Percentiles rank a stretch among this genome's conserved stretches.
These are phyloP conservation scores for Nemotelus nigrinus DNA, from an alignment of 2,888 invertebrate genomes.

Conservation along the genomic window DNA sequence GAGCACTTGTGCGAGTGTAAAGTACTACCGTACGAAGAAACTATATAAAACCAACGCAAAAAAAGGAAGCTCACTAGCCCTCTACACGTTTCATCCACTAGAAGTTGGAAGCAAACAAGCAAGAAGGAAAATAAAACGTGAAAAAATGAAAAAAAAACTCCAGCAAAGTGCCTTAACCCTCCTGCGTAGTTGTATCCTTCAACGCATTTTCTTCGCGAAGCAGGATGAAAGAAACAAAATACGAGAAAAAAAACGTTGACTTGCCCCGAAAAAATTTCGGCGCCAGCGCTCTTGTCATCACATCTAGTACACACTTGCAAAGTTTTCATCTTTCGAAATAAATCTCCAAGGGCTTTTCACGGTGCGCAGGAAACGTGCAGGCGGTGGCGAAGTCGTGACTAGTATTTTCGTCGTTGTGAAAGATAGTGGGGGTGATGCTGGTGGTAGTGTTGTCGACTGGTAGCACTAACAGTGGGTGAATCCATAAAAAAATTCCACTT, in stretches of 20 bases:
- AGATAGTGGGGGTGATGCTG: neutral
- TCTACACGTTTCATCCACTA: neutral
- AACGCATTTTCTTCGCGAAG: conserved; percentile 33
- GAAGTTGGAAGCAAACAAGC: neutral
- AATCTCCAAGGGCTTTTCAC: conserved; percentile 11
- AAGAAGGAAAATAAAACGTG: too few species aligned
- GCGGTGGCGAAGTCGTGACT: neutral
- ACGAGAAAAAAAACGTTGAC: neutral
- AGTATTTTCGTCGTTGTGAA: conserved; percentile 10
- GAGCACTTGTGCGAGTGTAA: conserved; percentile 35
- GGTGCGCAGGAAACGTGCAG: conserved; percentile 1
- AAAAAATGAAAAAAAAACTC: neutral
- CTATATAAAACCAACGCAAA: conserved; percentile 11
- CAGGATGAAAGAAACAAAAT: neutral
- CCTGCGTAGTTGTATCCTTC: conserved; percentile 24
- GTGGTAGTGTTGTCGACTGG: neutral
- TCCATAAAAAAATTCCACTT: neutral
- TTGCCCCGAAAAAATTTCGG: neutral
- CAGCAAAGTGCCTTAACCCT: conserved; percentile 35
- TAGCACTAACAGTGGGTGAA: neutral
- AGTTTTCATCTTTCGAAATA: neutral
- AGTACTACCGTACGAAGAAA: conserved; percentile 17
- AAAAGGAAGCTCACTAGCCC: neutral
- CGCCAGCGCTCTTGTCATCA: conserved; percentile 11
- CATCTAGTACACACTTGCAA: neutral